Base-by-base conservation (phyloP, 2,888 invertebrate species). In the Panzeria rudis region DNA sequence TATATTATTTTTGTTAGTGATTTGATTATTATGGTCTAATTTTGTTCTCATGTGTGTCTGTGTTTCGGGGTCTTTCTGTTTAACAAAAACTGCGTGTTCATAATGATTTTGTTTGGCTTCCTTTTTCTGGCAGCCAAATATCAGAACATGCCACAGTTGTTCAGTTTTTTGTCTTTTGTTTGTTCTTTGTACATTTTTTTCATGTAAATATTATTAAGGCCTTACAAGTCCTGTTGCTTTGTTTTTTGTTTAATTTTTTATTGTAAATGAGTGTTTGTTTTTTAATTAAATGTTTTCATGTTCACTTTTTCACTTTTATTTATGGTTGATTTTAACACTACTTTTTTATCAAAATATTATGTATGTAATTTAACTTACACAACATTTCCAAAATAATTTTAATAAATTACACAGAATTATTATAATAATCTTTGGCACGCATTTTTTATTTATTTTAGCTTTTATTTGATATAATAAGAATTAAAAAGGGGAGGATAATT, bases 11-110 rank as follows among this genome's bases (percentile, higher is more conserved):
- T 50, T 25, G 32, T 62, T 54, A 47, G 62, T 79, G 62, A 75
- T 75, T 79, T 71, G 50, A 64, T 79, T 64, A 59, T 44, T 71
- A 25, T 78, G 78, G 47, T 20, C 35, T 78, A 72, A 35, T 54
- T 50, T 66, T 56, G 5, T 25, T 29, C 3, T 41, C 23, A 23
- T 41, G 17, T 35, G 20, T 38, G 20, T 54, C 29, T 41, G 62
- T 62, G 32, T 15, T 72, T 17, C 59, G 13, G 32, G 17, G 6
- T 35, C 35, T 66, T 50, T 50, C 23, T 68, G 17, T 13, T 41
- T 38, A 38, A 41, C 29, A 47, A 73, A 61, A 79, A 73, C 56
- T 83, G 78, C 84, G 84, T 84, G 80, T 72, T 77, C 32, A 38
- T 29, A 59, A 83, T 78, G 54, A 68, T 47, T 62, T 62, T 25